These are phyloP conservation scores for Malacoctenus gilli DNA, from an alignment of 2,797 vertebrate genomes.

Conservation along the genomic window DNA sequence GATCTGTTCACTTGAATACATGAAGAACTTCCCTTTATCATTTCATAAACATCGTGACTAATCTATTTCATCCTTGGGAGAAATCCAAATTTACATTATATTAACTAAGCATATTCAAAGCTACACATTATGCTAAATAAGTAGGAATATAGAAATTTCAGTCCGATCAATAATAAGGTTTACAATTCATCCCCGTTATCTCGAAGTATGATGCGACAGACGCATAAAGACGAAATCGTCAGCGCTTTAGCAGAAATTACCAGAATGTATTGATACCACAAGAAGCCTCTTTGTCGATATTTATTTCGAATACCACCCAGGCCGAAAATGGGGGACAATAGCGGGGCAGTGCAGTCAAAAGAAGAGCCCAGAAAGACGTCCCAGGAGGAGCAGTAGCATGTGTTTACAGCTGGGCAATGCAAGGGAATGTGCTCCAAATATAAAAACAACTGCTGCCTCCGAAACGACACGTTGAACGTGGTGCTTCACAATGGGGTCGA, in stretches of 20 bases:
- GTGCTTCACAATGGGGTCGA: not conserved
- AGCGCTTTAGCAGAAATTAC: not conserved
- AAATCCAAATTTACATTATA: no score
- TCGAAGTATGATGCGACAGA: not conserved
- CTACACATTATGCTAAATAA: no score
- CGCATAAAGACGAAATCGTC: not conserved
- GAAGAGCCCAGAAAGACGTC: conserved; percentile 33
- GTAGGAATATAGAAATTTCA: not conserved
- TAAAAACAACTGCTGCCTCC: conserved; percentile 41
- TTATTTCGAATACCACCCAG: not conserved
- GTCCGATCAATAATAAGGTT: not conserved
- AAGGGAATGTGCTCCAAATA: conserved; percentile 61
- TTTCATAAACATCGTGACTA: no score
- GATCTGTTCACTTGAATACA: no score
- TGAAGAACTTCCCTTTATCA: not conserved
- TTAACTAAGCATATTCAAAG: no score
- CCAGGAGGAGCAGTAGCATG: conserved; percentile 49
- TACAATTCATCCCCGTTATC: not conserved
- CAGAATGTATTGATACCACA: not conserved
- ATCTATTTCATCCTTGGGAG: no score
- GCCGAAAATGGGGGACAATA: not conserved
- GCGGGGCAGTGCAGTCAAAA: not conserved
- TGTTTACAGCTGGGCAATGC: conserved; percentile 74
- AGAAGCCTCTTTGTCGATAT: not conserved
- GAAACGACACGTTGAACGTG: conserved; percentile 6